Percentiles rank a stretch among this genome's conserved stretches.
These are phyloP conservation scores for Volucella inflata DNA, from an alignment of 2,888 invertebrate species.

Conservation along the genomic window DNA sequence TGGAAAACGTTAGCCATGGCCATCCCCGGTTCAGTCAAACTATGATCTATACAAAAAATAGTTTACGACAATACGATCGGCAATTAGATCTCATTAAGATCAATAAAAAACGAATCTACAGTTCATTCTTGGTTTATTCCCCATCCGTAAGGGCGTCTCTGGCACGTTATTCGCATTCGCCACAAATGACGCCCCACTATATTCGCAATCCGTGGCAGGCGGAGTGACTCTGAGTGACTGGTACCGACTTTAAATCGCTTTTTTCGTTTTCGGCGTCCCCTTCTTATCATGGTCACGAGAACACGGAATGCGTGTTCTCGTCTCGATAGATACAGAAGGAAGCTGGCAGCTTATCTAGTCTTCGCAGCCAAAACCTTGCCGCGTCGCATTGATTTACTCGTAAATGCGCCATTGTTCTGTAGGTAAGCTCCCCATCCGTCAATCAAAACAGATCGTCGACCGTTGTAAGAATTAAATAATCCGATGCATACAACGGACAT, in stretches of 20 bases:
- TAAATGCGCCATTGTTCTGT: neutral
- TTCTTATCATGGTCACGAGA: neutral
- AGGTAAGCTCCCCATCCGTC: too few species aligned
- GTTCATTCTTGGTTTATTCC: constrained; percentile 1
- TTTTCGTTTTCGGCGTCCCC: too few species aligned
- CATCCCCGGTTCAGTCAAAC: too few species aligned
- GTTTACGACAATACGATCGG: constrained; percentile 31
- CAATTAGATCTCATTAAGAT: constrained; percentile 66
- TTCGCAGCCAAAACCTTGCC: neutral
- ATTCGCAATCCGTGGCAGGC: constrained; percentile 36
- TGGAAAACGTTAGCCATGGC: too few species aligned
- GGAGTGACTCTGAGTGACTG: neutral
- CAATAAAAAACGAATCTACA: constrained; percentile 52
- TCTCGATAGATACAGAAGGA: too few species aligned
- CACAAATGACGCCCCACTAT: constrained; percentile 51
- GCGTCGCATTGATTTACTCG: neutral
- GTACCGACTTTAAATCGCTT: too few species aligned
- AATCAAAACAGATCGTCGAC: too few species aligned
- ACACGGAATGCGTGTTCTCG: neutral
- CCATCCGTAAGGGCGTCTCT: constrained; percentile 67
- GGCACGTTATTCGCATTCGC: constrained; percentile 45
- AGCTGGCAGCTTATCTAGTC: too few species aligned
- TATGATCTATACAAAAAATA: neutral
- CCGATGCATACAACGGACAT: too few species aligned
- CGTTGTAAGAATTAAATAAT: too few species aligned